Evolutionary conservation across 1,140 invertebrate species (phyloP), one percentile per base, ranked within the genome.

Genomic region (Drosophila biarmipes): DNA sequence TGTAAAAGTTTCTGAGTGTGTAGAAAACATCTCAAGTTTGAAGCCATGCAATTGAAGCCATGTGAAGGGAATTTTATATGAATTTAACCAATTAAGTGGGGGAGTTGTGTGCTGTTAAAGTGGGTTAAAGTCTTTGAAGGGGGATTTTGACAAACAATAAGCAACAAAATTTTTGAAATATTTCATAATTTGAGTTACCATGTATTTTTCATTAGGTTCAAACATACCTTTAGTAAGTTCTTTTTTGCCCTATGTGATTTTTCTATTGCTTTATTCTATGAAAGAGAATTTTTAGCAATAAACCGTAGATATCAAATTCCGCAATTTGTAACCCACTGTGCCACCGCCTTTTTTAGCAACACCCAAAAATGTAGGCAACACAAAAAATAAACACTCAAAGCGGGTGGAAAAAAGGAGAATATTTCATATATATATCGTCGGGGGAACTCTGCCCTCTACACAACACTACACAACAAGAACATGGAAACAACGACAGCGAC

Each of bases 341-440:
- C 17, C 24, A 48, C 2, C 37, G 19, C 15, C 55, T 46, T 53
- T 72, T 61, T 73, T 38, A n/a, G 73, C 52, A 67, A 75, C 73
- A 35, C 48, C 49, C 81, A 42, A 67, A 71, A 80, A 78, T 74
- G 81, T 81, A 86, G 82, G 81, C 81, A 81, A 87, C 78, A 71
- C 66, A 62, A 69, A 85, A 85, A 75, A 64, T 67, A 74, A 87
- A 58, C 78, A 74, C 82, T 87, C 73, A 81, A 87, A 78, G 58
- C 63, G 15, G 31, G 10, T 37, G 59, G 48, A 67, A 53, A 43
- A 62, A 38, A 43, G 10, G 24, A 59, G 58, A 64, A 75, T 52
- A 54, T 73, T 77, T 72, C 40, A 68, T 68, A 51, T 31, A 66
- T 40, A 67, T 35, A 58, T 57, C 45, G 45, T 10, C 51, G 15